Evolutionary conservation across 1,140 invertebrate species (phyloP).

Genomic region (Ips nitidus): DNA sequence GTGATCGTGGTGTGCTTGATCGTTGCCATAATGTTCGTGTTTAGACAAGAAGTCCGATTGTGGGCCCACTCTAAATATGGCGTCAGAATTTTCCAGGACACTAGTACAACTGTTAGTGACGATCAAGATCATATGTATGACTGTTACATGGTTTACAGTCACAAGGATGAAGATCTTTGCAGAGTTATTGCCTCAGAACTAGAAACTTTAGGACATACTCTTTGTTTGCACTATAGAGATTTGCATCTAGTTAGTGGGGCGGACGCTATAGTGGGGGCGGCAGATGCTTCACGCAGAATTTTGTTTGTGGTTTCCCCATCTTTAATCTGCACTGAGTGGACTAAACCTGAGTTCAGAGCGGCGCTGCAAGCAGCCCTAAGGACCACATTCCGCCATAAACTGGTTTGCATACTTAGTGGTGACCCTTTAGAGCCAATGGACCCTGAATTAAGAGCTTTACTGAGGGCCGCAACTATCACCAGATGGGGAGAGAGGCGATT

Average conservation of each 20-base stretch:
- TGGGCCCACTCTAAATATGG: conserved; percentile 76
- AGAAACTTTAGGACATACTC: conserved; percentile 71
- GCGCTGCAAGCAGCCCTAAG: conserved; percentile 74
- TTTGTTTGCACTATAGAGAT: conserved; percentile 76
- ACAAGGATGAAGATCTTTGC: conserved; percentile 79
- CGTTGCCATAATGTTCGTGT: conserved; percentile 71
- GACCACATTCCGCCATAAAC: conserved; percentile 71
- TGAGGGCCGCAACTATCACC: conserved; percentile 82
- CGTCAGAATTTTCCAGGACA: conserved; percentile 67
- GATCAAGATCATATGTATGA: conserved; percentile 79
- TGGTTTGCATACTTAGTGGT: conserved; percentile 69
- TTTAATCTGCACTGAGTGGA: conserved; percentile 76
- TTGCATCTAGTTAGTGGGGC: conserved; percentile 67
- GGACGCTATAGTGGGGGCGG: conserved; percentile 74
- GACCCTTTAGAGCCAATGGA: conserved; percentile 69
- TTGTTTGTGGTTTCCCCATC: conserved; percentile 72
- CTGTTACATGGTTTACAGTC: conserved; percentile 85
- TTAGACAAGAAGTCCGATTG: conserved; percentile 71
- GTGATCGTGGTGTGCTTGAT: conserved; percentile 69
- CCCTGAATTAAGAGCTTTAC: conserved; percentile 76
- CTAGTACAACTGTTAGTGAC: conserved; percentile 55
- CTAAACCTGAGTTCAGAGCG: conserved; percentile 67
- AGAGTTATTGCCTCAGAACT: conserved; percentile 76
- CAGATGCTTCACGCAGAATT: conserved; percentile 72
- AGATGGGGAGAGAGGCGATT: conserved; percentile 84